Evolutionary conservation across 1,140 invertebrate species (phyloP).

Genomic region (Octopus bimaculoides): DNA sequence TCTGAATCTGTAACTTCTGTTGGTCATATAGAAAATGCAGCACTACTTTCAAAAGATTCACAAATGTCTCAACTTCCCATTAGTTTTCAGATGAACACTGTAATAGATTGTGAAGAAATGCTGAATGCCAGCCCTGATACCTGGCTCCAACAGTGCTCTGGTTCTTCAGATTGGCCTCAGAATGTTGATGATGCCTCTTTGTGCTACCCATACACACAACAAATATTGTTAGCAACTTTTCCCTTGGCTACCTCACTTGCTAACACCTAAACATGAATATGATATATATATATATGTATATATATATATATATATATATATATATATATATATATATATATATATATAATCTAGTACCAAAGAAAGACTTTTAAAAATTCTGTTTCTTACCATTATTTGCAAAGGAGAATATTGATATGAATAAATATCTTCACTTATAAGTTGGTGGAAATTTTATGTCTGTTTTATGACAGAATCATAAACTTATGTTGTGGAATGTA

Average conservation of each 20-base stretch:
- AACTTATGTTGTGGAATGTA: too few relatives aligned
- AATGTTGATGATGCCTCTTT: neutral
- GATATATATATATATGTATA: too few relatives aligned
- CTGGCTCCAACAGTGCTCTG: neutral
- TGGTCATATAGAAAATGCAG: neutral
- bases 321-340: too few relatives aligned
- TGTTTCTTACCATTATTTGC: too few relatives aligned
- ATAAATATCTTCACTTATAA: too few relatives aligned
- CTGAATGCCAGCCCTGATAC: neutral
- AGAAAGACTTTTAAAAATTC: too few relatives aligned
- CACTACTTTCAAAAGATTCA: neutral
- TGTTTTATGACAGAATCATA: too few relatives aligned
- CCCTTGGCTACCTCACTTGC: neutral
- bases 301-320: too few relatives aligned
- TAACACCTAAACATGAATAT: neutral
- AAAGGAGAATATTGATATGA: too few relatives aligned
- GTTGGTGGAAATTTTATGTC: too few relatives aligned
- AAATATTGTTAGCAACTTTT: neutral
- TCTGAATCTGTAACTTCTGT: neutral
- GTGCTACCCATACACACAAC: neutral
- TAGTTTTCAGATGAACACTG: neutral
- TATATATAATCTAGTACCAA: too few relatives aligned
- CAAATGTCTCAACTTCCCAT: neutral
- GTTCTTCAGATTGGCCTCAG: neutral
- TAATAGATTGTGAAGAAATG: neutral